Percentiles rank a stretch among this genome's conserved stretches.
Evolutionary conservation across 2,888 invertebrate species (phyloP).

Genomic region (Drosophila nr. fundita): DNA sequence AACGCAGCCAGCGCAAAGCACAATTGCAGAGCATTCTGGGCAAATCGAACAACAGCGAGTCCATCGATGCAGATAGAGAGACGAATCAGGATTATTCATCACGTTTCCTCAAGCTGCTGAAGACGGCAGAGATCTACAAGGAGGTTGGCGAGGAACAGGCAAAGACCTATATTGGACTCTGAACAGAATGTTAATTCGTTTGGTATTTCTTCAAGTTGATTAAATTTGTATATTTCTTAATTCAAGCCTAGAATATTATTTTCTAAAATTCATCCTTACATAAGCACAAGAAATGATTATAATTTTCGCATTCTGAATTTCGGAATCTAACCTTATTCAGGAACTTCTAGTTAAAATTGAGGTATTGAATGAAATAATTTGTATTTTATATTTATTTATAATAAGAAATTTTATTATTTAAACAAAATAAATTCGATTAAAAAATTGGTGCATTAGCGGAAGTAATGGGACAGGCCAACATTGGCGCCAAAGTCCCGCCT

Average conservation of each 20-base stretch:
- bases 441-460: slow-evolving; percentile 8
- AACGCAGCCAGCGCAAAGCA: slow-evolving; percentile 49
- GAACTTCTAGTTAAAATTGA: background rate
- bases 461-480: slow-evolving; percentile 40
- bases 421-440: background rate
- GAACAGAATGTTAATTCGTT: background rate
- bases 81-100: slow-evolving; percentile 56
- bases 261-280: too few species aligned
- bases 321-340: background rate
- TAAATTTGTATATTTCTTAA: background rate
- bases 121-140: slow-evolving; percentile 72
- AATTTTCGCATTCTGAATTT: background rate
- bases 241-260: too few species aligned
- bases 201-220: slow-evolving; percentile 1
- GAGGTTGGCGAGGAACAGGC: slow-evolving; percentile 55
- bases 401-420: background rate
- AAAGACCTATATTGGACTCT: slow-evolving; percentile 42
- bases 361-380: background rate
- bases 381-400: background rate
- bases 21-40: slow-evolving; percentile 42
- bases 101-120: slow-evolving; percentile 74
- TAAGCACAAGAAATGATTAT: background rate
- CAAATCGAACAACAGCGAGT: slow-evolving; percentile 9
- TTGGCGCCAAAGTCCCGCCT: slow-evolving; percentile 33
- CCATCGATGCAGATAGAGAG: slow-evolving; percentile 18